phyloP scores from a whole-genome alignment of 2,113 vertebrate genomes.

The Paramisgurnus dabryanus region DNA sequence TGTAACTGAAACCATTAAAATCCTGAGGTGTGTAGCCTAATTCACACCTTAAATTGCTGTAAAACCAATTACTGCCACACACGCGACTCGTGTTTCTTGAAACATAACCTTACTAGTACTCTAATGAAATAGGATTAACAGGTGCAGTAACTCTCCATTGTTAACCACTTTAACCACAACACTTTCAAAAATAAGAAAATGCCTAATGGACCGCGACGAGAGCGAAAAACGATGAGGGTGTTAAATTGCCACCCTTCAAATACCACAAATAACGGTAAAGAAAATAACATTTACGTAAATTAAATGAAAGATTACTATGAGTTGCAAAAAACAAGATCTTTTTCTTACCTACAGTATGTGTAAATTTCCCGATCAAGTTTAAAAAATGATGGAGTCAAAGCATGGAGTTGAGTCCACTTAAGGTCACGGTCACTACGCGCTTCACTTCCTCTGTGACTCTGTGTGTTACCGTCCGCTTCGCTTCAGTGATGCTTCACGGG shows the following conservation, averaged over 20 bases:
- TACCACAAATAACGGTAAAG: no score
- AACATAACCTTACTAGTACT: background rate
- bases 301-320: no score
- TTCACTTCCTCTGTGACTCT: no score
- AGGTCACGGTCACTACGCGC: background rate
- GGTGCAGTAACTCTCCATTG: background rate
- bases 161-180: background rate
- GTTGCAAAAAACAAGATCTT: background rate
- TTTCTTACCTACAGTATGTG: conserved; percentile 10
- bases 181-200: background rate
- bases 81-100: background rate
- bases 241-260: background rate
- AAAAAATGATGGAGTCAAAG: background rate
- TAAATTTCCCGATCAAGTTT: background rate
- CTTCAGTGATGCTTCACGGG: conserved; percentile 30
- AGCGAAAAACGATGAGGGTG: background rate
- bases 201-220: background rate
- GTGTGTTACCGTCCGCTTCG: conserved; percentile 12
- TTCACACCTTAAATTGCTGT: background rate
- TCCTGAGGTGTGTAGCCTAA: background rate
- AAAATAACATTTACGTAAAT: background rate
- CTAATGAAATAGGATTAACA: background rate
- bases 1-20: background rate
- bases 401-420: background rate
- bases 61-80: background rate